Base-by-base conservation (phyloP, 2,797 vertebrate genomes). In the Alca torda region DNA sequence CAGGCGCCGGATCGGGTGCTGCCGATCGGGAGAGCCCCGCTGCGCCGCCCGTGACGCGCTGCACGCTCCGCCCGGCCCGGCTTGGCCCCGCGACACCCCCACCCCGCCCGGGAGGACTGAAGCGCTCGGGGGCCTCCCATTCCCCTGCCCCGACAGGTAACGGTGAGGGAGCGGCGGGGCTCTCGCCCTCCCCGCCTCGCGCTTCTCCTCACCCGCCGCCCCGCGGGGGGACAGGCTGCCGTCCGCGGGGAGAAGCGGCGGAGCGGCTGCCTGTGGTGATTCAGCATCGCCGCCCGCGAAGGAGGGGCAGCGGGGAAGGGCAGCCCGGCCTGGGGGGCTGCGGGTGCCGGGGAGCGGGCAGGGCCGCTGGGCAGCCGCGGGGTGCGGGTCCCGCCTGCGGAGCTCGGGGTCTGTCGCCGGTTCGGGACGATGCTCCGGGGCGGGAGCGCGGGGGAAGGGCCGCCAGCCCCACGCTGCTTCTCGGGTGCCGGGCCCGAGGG, bases 211-310 rank as follows among this genome's bases (percentile, higher is more conserved):
- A 11, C 33, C 24, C 41, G 43, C 24, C 20, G 61, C 61, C 43
- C 15, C 48, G 53, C 53, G 33, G 82, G n/a, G 45, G 72, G 16
- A 24, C 65, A 5, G 11, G 65, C 65, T 54, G 75, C 67, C 15
- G 54, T 13, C 45, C 56, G 30, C 57, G 89, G 51, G 63, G 57
- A 21, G 17, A 50, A n/a, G 41, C 60, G 45, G 45, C 11, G 56
- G 84, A 60, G 80, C 20, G 59, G 65, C 61, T 23, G 45, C 83
- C 64, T n/a, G 31, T 14, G 13, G 90, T 94, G 93, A 95, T 96
- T 96, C 95, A 92, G 94, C 95, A 95, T 65, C 88, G 13, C 61
- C 51, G 68, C 37, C 31, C 39, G 80, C 37, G 12, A n/a, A 35
- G 68, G 68, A 63, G 37, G 24, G 48, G 77, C 70, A 24, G 60